phyloP scores from a whole-genome alignment of 2,888 invertebrate genomes.

The Spicauda simplicius region DNA sequence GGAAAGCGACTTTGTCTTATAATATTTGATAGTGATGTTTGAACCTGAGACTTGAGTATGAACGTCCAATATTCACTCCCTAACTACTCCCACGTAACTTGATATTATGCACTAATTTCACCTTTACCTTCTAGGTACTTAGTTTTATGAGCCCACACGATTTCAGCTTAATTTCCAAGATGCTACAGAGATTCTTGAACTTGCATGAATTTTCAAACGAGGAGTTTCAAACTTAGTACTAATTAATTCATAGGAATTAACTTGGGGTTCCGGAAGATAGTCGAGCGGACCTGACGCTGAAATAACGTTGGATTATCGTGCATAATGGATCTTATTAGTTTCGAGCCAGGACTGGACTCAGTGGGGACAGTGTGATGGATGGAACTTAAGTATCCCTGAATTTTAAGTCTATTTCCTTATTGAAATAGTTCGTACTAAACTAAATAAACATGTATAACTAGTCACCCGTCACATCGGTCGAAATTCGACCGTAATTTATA shows the following conservation, averaged over 20 bases:
- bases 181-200: background rate
- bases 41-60: no score
- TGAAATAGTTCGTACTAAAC: no score
- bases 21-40: no score
- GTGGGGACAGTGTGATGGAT: background rate
- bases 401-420: no score
- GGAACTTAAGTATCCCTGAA: background rate
- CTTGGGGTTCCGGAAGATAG: constrained; percentile 13
- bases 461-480: no score
- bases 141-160: background rate
- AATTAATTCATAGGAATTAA: constrained; percentile 24
- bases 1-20: no score
- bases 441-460: no score
- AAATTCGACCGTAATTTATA: no score
- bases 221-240: background rate
- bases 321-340: constrained; percentile 26
- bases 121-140: background rate
- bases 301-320: constrained; percentile 19
- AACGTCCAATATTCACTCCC: no score
- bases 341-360: background rate
- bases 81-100: no score
- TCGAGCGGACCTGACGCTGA: constrained; percentile 17
- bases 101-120: no score
- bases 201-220: background rate
- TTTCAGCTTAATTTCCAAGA: background rate